A percentile compares a stretch with the other conserved stretches of the same genome.
Conservation (phyloP, 2,888 invertebrate genomes). For the Temnothorax rugatulus region DNA sequence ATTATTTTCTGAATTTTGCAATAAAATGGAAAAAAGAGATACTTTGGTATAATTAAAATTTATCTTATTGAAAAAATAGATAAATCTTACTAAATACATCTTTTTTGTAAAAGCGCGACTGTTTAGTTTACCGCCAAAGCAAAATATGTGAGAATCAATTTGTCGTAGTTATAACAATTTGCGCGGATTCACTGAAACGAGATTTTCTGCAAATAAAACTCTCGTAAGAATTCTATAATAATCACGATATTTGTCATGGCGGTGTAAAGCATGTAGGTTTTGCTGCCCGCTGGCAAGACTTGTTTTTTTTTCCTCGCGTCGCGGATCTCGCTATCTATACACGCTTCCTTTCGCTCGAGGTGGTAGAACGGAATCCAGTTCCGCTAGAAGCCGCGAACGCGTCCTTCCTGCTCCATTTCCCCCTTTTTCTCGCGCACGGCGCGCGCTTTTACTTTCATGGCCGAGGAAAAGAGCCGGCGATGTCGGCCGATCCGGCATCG, state of each 20-base stretch:
- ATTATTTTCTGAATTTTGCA: neutral
- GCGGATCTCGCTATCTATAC: neutral
- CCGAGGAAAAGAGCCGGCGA: slow-evolving; percentile 70
- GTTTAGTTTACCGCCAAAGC: neutral
- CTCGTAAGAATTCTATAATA: neutral
- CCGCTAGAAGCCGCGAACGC: slow-evolving; percentile 8
- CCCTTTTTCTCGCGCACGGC: slow-evolving; percentile 56
- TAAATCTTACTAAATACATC: neutral
- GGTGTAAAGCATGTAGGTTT: neutral
- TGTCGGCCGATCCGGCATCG: slow-evolving; percentile 53
- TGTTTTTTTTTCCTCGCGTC: neutral
- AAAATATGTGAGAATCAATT: neutral
- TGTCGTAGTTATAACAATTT: neutral
- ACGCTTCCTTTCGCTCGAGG: neutral
- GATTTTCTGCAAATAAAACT: neutral
- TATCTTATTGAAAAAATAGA: neutral
- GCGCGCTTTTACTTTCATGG: slow-evolving; percentile 77
- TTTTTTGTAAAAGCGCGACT: neutral
- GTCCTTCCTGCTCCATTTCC: slow-evolving; percentile 72
- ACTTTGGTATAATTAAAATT: neutral
- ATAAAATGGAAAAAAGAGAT: neutral
- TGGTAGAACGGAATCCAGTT: slow-evolving; percentile 27
- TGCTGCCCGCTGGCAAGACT: neutral
- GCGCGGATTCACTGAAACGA: neutral
- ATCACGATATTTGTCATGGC: neutral